Evolutionary conservation across 1,140 invertebrate species (phyloP).

Genomic region (Acarapis woodi): DNA sequence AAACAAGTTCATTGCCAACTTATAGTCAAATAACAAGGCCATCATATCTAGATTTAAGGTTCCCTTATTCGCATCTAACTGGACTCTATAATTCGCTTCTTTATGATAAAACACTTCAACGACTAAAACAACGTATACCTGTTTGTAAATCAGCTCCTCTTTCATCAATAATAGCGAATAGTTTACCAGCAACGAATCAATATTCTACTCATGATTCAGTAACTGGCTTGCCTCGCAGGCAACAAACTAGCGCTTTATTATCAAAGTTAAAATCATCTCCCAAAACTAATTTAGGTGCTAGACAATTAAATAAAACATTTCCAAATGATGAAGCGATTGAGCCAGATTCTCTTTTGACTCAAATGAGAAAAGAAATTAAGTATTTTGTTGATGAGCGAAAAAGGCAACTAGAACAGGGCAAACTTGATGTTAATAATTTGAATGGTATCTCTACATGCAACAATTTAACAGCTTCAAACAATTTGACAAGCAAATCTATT

Average conservation of each 20-base stretch:
- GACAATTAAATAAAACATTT: no score
- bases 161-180: no score
- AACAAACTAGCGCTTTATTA: background rate
- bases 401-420: background rate
- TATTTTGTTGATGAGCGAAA: background rate
- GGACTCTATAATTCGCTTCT: background rate
- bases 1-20: no score
- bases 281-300: no score
- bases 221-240: no score
- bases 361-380: background rate
- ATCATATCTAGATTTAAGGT: background rate
- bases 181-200: no score
- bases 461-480: no score
- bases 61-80: background rate
- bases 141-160: background rate
- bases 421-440: background rate
- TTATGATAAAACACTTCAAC: background rate
- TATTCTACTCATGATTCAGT: no score
- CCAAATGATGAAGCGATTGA: no score
- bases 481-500: no score
- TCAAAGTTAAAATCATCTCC: background rate
- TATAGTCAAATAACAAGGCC: background rate
- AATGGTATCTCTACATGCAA: no score
- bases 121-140: background rate
- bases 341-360: no score